Conservation (phyloP, 2,113 vertebrate genomes). For the Syrrhaptes paradoxus region DNA sequence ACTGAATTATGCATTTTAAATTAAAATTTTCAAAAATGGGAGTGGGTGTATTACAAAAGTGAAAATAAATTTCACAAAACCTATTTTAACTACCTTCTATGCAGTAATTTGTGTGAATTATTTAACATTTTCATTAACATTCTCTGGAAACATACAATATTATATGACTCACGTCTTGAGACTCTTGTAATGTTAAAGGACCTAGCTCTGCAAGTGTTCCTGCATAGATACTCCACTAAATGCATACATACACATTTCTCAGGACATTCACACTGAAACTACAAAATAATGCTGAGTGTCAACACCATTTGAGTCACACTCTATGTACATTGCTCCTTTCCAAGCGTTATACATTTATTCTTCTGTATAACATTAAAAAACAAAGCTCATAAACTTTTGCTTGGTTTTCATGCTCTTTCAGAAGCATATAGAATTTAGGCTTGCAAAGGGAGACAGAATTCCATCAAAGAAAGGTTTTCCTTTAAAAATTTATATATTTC, state of each 20-base stretch:
- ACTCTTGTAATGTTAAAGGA: neutral
- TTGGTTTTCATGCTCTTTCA: neutral
- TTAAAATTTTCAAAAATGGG: slow-evolving; percentile 24
- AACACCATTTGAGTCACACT: neutral
- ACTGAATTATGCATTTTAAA: slow-evolving; percentile 51
- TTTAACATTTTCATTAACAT: slow-evolving; percentile 49
- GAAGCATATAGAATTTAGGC: neutral
- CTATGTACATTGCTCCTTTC: neutral
- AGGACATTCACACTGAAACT: neutral
- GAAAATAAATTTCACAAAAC: slow-evolving; percentile 37
- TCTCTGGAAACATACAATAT: neutral
- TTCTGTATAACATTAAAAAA: neutral
- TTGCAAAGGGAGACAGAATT: neutral
- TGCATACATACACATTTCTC: neutral
- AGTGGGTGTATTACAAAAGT: neutral
- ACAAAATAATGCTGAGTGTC: neutral
- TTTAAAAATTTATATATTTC: neutral
- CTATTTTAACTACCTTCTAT: slow-evolving; percentile 24
- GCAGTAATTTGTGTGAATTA: slow-evolving; percentile 45
- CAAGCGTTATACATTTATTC: neutral
- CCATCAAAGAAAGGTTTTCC: neutral
- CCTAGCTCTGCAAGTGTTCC: neutral
- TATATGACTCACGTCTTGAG: neutral
- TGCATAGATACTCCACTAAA: neutral
- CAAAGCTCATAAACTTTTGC: neutral